Evolutionary conservation across 2,797 vertebrate genomes (phyloP).

Genomic region (Harpia harpyja): DNA sequence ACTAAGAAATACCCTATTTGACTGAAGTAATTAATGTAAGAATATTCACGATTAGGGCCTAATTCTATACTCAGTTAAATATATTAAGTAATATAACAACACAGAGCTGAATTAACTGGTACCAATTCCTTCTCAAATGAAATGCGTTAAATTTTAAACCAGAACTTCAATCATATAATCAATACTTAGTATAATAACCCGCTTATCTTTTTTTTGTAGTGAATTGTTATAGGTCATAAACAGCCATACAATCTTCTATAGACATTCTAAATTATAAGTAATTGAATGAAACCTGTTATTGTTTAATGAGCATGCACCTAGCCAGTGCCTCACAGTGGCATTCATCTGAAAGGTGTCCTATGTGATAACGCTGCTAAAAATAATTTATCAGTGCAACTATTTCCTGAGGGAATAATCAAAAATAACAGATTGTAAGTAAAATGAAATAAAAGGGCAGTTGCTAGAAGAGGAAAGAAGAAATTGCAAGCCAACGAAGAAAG

Average conservation of each 20-base stretch:
- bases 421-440: not conserved
- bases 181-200: not conserved
- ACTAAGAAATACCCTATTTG: not conserved
- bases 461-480: not conserved
- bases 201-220: not conserved
- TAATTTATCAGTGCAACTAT: not conserved
- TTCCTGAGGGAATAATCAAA: not conserved
- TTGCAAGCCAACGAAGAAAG: not conserved
- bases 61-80: not conserved
- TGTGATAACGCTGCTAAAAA: not conserved
- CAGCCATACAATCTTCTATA: not conserved
- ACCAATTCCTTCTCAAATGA: not conserved
- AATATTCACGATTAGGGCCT: not conserved
- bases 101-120: not conserved
- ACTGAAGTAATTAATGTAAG: not conserved
- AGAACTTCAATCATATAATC: not conserved
- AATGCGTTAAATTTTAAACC: not conserved
- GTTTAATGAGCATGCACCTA: not conserved
- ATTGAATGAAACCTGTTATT: not conserved
- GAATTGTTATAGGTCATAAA: not conserved
- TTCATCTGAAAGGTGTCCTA: not conserved
- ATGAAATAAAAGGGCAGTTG: not conserved
- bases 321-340: not conserved
- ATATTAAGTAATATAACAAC: not conserved
- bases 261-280: not conserved